Percentiles rank a stretch among this genome's conserved stretches.
These are phyloP conservation scores for Phorcus lineatus DNA, from an alignment of 2,888 invertebrate species.

Conservation along the genomic window DNA sequence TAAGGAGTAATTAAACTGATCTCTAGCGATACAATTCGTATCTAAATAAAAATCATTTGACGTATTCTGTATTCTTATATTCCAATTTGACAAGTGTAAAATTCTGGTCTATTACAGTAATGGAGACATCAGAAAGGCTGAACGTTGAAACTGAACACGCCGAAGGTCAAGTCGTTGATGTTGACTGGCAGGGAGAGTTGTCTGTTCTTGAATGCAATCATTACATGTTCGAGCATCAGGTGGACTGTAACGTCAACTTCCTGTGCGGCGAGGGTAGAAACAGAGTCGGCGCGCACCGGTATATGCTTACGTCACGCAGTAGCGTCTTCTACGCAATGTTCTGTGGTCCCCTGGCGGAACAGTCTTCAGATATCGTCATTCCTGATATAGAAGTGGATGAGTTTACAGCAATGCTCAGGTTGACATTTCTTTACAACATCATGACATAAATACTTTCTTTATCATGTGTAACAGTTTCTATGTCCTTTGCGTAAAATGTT, in stretches of 20 bases:
- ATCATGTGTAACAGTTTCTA: too few species aligned
- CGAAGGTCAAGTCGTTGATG: not conserved
- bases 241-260: slow-evolving; percentile 47
- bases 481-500: too few species aligned
- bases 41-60: too few species aligned
- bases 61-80: too few species aligned
- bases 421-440: slow-evolving; percentile 5
- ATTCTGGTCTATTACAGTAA: too few species aligned
- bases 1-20: too few species aligned
- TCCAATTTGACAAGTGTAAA: too few species aligned
- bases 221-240: slow-evolving; percentile 45
- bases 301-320: slow-evolving; percentile 40
- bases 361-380: slow-evolving; percentile 3
- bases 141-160: too few species aligned
- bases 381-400: slow-evolving; percentile 55
- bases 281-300: slow-evolving; percentile 45
- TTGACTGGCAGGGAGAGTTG: slow-evolving; percentile 47
- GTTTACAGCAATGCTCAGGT: slow-evolving; percentile 53
- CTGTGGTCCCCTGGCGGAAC: slow-evolving; percentile 17
- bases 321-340: slow-evolving; percentile 39
- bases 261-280: slow-evolving; percentile 31
- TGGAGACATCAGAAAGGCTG: too few species aligned
- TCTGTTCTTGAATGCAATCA: slow-evolving; percentile 46
- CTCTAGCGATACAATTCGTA: too few species aligned
- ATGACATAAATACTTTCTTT: not conserved